These are phyloP conservation scores for Potamarius usumacintae DNA, from an alignment of 2,113 vertebrate genomes.

Conservation along the genomic window DNA sequence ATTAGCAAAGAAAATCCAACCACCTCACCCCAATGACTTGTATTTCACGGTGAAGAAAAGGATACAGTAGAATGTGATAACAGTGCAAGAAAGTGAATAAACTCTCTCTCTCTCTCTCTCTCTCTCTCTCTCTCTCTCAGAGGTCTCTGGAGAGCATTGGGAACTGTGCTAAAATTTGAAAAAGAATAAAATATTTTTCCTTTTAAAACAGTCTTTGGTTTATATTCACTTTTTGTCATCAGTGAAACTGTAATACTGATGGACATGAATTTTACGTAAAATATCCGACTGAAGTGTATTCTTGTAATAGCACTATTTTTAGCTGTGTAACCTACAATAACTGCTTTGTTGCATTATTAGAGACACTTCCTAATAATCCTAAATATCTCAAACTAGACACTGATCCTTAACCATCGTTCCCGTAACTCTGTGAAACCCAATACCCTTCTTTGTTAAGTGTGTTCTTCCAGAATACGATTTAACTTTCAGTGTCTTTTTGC, in stretches of 20 bases:
- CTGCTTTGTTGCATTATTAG: slow-evolving; percentile 29
- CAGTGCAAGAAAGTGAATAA: not conserved
- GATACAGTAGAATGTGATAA: not conserved
- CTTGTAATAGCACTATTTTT: not conserved
- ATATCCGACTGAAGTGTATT: not conserved
- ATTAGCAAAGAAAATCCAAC: not conserved
- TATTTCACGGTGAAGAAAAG: not conserved
- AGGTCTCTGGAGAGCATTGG: not conserved
- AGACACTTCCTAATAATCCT: slow-evolving; percentile 35
- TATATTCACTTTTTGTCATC: not conserved
- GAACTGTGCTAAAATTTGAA: not conserved
- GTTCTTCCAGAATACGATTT: slow-evolving; percentile 52
- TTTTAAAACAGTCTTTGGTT: not conserved
- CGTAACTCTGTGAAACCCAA: slow-evolving; percentile 42
- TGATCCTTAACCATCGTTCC: slow-evolving; percentile 47
- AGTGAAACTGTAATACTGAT: not conserved
- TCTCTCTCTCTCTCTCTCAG: not conserved
- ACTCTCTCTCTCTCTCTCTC: too few species aligned
- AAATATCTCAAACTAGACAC: slow-evolving; percentile 45
- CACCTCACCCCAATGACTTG: not conserved
- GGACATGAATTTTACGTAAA: not conserved
- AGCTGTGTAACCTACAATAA: not conserved
- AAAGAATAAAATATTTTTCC: not conserved
- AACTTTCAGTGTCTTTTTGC: slow-evolving; percentile 48
- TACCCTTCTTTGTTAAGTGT: slow-evolving; percentile 44